A percentile compares a stretch with the other conserved stretches of the same genome.
Evolutionary conservation across 2,797 vertebrate species (phyloP).

Genomic region (Girardinus metallicus): DNA sequence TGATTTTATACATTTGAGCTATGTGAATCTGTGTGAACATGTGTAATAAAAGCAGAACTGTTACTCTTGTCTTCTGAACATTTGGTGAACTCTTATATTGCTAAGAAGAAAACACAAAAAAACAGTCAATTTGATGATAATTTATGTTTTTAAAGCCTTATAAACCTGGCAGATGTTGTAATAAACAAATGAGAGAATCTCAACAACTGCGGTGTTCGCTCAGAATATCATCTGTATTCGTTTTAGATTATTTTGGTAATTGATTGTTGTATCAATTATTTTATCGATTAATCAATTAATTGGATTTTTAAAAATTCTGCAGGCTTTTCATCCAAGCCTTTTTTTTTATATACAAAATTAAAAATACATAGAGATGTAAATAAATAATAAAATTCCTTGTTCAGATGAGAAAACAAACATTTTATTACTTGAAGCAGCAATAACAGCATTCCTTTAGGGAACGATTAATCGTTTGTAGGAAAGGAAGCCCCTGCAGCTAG

Average conservation of each 20-base stretch:
- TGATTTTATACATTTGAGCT: neutral
- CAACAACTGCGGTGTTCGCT: neutral
- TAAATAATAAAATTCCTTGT: too few relatives aligned
- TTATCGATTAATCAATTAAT: too few relatives aligned
- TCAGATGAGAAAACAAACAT: too few relatives aligned
- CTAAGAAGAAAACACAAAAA: neutral
- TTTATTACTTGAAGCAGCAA: too few relatives aligned
- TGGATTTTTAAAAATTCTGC: too few relatives aligned
- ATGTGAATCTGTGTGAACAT: neutral
- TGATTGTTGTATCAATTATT: too few relatives aligned
- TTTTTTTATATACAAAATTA: too few relatives aligned
- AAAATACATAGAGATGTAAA: too few relatives aligned
- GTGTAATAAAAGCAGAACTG: neutral
- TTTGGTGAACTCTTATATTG: neutral
- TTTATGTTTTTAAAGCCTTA: neutral
- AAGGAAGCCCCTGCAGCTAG: too few relatives aligned
- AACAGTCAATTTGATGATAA: neutral
- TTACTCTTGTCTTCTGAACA: neutral
- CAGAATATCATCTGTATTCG: neutral
- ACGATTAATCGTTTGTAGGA: too few relatives aligned
- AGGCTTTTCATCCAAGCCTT: too few relatives aligned
- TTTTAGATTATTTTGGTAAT: neutral
- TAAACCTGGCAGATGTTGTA: neutral
- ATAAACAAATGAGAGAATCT: neutral
- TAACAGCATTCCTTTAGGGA: too few relatives aligned